Base-by-base conservation (phyloP, 35 echinoderm and acorn worm species). In the Lytechinus variegatus region DNA sequence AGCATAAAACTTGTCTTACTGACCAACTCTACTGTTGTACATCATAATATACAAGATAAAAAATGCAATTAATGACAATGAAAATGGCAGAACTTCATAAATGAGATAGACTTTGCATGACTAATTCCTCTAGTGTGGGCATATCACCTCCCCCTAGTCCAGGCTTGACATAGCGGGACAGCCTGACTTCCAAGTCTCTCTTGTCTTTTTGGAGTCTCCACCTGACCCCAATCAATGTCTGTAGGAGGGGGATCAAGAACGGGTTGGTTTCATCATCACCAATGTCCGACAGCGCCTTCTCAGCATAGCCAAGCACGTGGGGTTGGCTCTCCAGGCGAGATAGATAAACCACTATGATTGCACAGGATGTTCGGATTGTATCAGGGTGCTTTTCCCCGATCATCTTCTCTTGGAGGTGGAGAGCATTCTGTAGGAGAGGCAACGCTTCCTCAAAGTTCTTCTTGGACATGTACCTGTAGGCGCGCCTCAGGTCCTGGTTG, bases 401-500 rank as follows among this genome's bases (percentile, higher is more conserved):
- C 87, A 99, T 96, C 89, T 99, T 99, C 54, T 97, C 98, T 91
- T 99, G 98, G 24, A 99, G 95, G 86, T 99, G 98, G 10, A 97
- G 95, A 0, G 97, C 97, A 96, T 99, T 99, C 95, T 99, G 98
- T 4, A 99, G 94, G 29, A 95, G 87, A 2, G 98, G 98, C 87
- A 99, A 94, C 8, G 98, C 97, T 72, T 99, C 98, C 87, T 97
- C 96, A 90, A 96, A 99, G 58, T 96, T 88, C 27, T 94, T 57
- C 21, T 94, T 95, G 6, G 95, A 92, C 95, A 99, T 99, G 91
- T 95, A 97, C 51, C 96, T 95, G 86, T 97, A 97, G 29, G 98
- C 97, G 9, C 92, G 94, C 61, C 97, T 92, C 14, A 99, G 94
- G 87, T 99, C 98, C 86, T 92, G 94, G 92, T 97, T 96, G 94